Evolutionary conservation across 2,113 vertebrate genomes (phyloP).

Genomic region (Alethe castanea): DNA sequence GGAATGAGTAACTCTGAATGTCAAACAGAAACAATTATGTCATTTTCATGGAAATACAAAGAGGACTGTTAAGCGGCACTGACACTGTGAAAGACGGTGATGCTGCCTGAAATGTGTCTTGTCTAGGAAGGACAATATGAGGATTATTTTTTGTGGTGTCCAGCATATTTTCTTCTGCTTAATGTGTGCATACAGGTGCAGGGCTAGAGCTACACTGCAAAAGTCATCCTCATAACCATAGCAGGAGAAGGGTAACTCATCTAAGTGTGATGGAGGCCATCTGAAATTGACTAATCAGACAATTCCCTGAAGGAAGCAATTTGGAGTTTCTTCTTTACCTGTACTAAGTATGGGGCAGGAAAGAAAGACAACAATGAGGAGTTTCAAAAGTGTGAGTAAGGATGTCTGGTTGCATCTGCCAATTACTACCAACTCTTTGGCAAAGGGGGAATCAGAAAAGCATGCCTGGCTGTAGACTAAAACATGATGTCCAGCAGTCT

Average conservation of each 20-base stretch:
- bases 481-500: neutral
- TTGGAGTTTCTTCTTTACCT: neutral
- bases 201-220: neutral
- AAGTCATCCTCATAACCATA: neutral
- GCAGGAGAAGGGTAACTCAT: neutral
- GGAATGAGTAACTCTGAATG: neutral
- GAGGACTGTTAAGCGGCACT: neutral
- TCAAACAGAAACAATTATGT: neutral
- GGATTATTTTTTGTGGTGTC: neutral
- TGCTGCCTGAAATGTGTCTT: neutral
- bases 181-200: neutral
- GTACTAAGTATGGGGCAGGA: neutral
- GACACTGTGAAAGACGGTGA: neutral
- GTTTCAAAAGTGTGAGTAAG: neutral
- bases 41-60: neutral
- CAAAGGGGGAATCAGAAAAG: neutral
- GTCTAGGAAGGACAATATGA: neutral
- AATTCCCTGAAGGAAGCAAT: neutral
- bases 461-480: neutral
- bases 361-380: neutral
- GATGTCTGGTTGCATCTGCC: neutral
- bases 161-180: neutral
- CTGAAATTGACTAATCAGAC: neutral
- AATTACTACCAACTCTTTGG: neutral
- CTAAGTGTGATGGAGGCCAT: neutral